phyloP scores from a whole-genome alignment of 2,113 vertebrate species.

The Stegastes partitus region DNA sequence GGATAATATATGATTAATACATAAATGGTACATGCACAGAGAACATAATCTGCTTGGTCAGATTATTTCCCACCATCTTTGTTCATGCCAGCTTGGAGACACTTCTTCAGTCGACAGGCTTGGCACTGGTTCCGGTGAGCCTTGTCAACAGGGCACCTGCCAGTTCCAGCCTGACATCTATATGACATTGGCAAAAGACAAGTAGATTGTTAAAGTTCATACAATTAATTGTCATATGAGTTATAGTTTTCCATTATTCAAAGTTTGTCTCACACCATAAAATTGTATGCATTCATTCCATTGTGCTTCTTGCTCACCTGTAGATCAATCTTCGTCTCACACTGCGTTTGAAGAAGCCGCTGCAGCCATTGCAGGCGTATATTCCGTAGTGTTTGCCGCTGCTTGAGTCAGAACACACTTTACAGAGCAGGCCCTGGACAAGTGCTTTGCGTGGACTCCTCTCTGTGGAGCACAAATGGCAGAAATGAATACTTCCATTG shows the following conservation, averaged over 20 bases:
- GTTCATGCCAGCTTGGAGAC: slow-evolving; percentile 96
- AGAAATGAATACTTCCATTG: background rate
- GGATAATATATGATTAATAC: background rate
- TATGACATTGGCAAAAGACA: slow-evolving; percentile 53
- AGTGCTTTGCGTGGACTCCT: slow-evolving; percentile 75
- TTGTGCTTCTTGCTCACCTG: slow-evolving; percentile 80
- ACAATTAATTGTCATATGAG: background rate
- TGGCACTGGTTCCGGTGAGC: slow-evolving; percentile 97
- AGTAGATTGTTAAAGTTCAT: background rate
- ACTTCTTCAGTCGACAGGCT: slow-evolving; percentile 95
- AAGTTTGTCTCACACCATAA: background rate
- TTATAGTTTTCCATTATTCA: background rate
- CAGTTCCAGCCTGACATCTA: slow-evolving; percentile 93
- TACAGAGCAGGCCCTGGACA: slow-evolving; percentile 87
- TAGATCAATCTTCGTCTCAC: slow-evolving; percentile 93
- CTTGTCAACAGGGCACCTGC: slow-evolving; percentile 94
- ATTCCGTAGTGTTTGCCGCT: slow-evolving; percentile 96
- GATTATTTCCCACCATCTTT: slow-evolving; percentile 89
- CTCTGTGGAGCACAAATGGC: slow-evolving; percentile 59
- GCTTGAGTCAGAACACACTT: slow-evolving; percentile 94
- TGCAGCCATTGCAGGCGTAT: slow-evolving; percentile 96
- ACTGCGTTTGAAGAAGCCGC: slow-evolving; percentile 97
- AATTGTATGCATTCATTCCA: no score
- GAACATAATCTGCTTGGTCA: background rate
- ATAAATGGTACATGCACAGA: background rate